Percentiles rank a stretch among this genome's conserved stretches.
phyloP scores from a whole-genome alignment of 2,888 invertebrate species.

The Polymixis lichenea region DNA sequence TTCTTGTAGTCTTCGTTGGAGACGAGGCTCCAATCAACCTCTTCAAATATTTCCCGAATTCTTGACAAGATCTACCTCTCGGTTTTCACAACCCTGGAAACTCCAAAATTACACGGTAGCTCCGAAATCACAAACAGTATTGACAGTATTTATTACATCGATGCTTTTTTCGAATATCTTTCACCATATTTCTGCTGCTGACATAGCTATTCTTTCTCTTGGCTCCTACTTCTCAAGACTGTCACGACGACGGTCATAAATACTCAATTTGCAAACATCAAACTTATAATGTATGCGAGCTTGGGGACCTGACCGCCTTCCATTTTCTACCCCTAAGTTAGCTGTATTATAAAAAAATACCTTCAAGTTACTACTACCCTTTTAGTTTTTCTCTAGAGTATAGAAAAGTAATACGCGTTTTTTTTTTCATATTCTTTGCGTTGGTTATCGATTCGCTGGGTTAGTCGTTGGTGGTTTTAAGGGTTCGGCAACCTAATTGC shows the following conservation, averaged over 20 bases:
- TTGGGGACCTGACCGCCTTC: constrained; percentile 59
- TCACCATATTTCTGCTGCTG: background rate
- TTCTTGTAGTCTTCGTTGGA: background rate
- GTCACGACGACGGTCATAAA: constrained; percentile 54
- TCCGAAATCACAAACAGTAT: background rate
- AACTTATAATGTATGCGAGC: constrained; percentile 66
- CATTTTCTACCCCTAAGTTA: constrained; percentile 41
- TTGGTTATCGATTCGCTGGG: constrained; percentile 16
- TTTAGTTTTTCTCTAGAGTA: constrained; percentile 45
- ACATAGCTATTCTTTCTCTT: constrained; percentile 25
- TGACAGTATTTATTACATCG: background rate
- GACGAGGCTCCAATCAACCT: background rate
- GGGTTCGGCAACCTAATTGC: background rate
- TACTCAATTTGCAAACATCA: constrained; percentile 65
- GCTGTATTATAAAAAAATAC: constrained; percentile 45
- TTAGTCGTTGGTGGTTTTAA: background rate
- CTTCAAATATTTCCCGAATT: background rate
- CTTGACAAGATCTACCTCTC: background rate
- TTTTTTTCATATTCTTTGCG: constrained; percentile 2
- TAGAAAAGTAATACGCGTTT: constrained; percentile 14
- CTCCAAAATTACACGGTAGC: background rate
- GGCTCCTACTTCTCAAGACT: constrained; percentile 6
- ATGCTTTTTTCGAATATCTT: background rate
- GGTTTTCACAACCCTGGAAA: background rate
- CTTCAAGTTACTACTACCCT: constrained; percentile 43